phyloP scores from a whole-genome alignment of 2,113 vertebrate genomes.

The Polypterus senegalus region DNA sequence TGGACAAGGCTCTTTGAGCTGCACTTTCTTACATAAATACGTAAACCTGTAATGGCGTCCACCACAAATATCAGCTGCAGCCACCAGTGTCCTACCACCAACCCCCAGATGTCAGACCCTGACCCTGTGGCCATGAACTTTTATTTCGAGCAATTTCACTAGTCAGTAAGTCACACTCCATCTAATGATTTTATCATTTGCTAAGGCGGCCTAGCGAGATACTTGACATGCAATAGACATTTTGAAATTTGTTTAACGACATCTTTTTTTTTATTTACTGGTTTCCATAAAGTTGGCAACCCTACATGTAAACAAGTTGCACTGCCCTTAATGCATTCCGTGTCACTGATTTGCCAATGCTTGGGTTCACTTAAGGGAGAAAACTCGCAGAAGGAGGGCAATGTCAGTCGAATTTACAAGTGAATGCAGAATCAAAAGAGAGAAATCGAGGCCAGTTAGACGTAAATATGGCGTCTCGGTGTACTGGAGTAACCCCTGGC shows the following conservation, averaged over 20 bases:
- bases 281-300: constrained; percentile 7
- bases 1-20: too few species aligned
- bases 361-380: neutral
- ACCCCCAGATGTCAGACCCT: too few species aligned
- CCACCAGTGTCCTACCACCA: too few species aligned
- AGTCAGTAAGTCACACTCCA: too few species aligned
- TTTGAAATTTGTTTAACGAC: neutral
- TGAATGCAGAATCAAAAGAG: neutral
- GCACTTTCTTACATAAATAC: too few species aligned
- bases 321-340: neutral
- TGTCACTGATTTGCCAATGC: neutral
- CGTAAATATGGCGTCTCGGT: neutral
- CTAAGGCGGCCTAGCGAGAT: too few species aligned
- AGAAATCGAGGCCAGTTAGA: neutral
- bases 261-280: constrained; percentile 17
- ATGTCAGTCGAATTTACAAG: neutral
- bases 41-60: too few species aligned
- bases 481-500: neutral
- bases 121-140: too few species aligned
- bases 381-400: neutral
- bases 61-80: too few species aligned
- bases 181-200: too few species aligned
- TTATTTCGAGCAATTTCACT: too few species aligned
- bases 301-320: neutral
- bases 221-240: too few species aligned